Evolutionary conservation across 2,113 vertebrate species (phyloP).

Genomic region (Proteles cristata): DNA sequence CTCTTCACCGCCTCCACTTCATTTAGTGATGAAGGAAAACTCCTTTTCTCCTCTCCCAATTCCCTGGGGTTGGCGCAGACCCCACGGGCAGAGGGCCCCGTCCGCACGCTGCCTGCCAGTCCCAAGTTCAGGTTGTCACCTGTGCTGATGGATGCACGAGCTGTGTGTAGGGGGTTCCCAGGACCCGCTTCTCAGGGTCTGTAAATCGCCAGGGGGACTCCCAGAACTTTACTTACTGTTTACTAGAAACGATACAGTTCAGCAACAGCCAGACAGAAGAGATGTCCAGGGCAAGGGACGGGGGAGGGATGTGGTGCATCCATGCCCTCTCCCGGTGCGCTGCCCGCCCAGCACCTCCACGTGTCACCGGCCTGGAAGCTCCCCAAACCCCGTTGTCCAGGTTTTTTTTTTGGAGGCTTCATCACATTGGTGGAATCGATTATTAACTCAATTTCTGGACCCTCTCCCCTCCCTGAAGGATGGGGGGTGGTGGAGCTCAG

Average conservation of each 20-base stretch:
- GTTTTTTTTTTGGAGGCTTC: neutral
- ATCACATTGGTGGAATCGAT: fast-evolving
- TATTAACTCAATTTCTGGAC: neutral
- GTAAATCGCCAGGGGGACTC: neutral
- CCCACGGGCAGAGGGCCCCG: neutral
- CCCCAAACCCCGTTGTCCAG: fast-evolving
- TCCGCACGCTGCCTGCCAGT: fast-evolving
- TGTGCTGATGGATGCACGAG: neutral
- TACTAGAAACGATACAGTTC: neutral
- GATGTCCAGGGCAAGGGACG: fast-evolving
- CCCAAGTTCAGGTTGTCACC: neutral
- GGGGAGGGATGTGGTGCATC: fast-evolving
- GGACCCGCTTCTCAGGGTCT: fast-evolving
- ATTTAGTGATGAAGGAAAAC: neutral
- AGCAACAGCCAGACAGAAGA: neutral
- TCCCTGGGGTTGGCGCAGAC: fast-evolving
- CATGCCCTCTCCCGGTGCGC: fast-evolving
- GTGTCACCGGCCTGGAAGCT: fast-evolving
- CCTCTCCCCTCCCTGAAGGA: neutral
- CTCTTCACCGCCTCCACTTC: fast-evolving
- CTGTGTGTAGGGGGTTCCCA: neutral
- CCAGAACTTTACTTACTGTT: fast-evolving
- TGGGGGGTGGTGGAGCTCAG: too few species aligned
- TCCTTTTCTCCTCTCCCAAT: fast-evolving
- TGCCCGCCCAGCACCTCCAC: neutral